Percentiles rank a stretch among this genome's conserved stretches.
phyloP scores from a whole-genome alignment of 2,797 vertebrate species.

The Hippoglossus hippoglossus region DNA sequence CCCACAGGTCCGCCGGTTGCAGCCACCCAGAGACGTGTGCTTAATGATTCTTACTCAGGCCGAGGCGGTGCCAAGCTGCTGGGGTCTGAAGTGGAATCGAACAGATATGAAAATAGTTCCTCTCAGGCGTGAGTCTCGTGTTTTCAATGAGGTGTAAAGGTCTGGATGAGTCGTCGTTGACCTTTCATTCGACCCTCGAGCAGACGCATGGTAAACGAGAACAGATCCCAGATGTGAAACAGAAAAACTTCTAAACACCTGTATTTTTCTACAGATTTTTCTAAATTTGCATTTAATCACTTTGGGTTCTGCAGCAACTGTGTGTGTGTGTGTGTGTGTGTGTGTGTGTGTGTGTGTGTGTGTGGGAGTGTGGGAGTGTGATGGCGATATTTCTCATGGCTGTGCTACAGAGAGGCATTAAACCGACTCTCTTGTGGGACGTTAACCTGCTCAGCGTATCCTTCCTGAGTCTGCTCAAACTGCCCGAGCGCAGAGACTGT shows the following conservation, averaged over 20 bases:
- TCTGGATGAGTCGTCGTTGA: slow-evolving; percentile 34
- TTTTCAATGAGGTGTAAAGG: slow-evolving; percentile 28
- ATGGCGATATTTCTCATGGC: slow-evolving; percentile 71
- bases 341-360: slow-evolving; percentile 22
- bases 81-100: slow-evolving; percentile 25
- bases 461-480: slow-evolving; percentile 71
- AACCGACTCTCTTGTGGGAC: slow-evolving; percentile 67
- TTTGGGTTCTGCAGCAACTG: not conserved
- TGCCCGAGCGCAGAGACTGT: slow-evolving; percentile 33
- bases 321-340: slow-evolving; percentile 19
- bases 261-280: not conserved
- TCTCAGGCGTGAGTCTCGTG: slow-evolving; percentile 13
- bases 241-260: not conserved
- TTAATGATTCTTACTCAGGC: slow-evolving; percentile 41
- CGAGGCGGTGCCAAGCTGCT: slow-evolving; percentile 34
- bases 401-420: slow-evolving; percentile 26
- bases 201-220: slow-evolving; percentile 13
- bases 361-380: too few species aligned
- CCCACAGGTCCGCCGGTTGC: not conserved
- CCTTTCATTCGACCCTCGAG: slow-evolving; percentile 29
- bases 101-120: slow-evolving; percentile 16
- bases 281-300: not conserved
- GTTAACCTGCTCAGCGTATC: slow-evolving; percentile 70
- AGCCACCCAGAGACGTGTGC: slow-evolving; percentile 35
- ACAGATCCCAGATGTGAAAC: slow-evolving; percentile 51